Evolutionary conservation across 2,888 invertebrate species (phyloP).

Genomic region (Nephrotoma flavescens): DNA sequence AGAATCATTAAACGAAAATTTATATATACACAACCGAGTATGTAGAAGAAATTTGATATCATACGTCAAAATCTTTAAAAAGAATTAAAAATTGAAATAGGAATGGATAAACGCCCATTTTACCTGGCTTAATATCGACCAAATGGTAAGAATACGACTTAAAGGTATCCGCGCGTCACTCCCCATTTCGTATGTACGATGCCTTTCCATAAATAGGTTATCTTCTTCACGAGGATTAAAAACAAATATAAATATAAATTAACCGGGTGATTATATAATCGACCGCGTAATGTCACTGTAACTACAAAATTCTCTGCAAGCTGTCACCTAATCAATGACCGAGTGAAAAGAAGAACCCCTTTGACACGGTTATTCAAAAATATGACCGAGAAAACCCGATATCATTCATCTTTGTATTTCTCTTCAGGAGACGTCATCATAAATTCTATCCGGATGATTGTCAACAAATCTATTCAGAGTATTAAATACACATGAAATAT

Average conservation of each 20-base stretch:
- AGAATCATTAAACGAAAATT: neutral
- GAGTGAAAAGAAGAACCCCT: too few species aligned
- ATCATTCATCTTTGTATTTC: neutral
- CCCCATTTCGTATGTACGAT: neutral
- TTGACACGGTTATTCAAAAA: neutral
- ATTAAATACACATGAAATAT: neutral
- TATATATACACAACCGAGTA: neutral
- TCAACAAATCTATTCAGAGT: neutral
- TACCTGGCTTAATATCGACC: neutral
- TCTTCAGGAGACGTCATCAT: neutral
- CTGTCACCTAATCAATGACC: too few species aligned
- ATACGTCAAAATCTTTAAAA: neutral
- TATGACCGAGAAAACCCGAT: neutral
- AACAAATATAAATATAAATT: neutral
- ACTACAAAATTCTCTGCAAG: too few species aligned
- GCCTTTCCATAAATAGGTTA: neutral
- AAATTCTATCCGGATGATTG: neutral
- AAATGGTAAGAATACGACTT: neutral
- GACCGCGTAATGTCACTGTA: too few species aligned
- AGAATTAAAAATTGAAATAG: neutral
- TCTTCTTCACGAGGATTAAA: neutral
- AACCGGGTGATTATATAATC: neutral
- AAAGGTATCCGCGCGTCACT: neutral
- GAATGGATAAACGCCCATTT: neutral
- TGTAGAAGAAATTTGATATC: neutral